Evolutionary conservation across 2,888 invertebrate species (phyloP), one percentile per base, ranked within the genome.

Genomic region (Hydrotaea cyrtoneurina): DNA sequence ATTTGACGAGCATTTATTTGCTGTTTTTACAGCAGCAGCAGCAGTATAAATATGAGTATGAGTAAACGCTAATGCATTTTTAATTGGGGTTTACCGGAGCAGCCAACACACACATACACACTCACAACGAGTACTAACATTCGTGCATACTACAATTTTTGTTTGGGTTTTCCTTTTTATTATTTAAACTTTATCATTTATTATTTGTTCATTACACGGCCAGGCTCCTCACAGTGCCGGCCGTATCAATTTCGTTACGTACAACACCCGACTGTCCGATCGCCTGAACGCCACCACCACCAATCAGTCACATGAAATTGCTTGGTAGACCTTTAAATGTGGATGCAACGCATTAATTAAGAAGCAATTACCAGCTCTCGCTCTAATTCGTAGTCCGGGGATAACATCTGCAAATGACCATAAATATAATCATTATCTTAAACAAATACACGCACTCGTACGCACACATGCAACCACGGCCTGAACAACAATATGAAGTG

Each of bases 41-140:
- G 31, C 62, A 62, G n/a, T 62, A 62, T 62, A 62, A 62, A 62
- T 31, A 62, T n/a, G 43, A 50, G n/a, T n/a, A n/a, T n/a, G 50
- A 50, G n/a, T 36, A 82, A 88, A 89, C 88, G 89, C 88, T 91
- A 91, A 91, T 91, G 91, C 88, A 88, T 90, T 91, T 91, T 90
- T 91, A 91, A 91, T 91, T 91, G 91, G 89, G 91, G 90, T 89
- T 64, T 84, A 72, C 57, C 66, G 19, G 64, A 46, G 43, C 23
- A 39, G 19, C 43, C 17, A 39, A 26, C n/a, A 13, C 21, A 39
- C 73, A 26, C 4, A 76, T 55, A 79, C 21, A 57, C n/a, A 57
- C 31, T 71, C 19, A 46, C 36, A 19, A 50, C 64, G 53, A n/a
- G 46, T 57, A 66, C 79, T 11, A 79, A 69, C 79, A 53, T 43